Percentiles rank a stretch among this genome's conserved stretches.
Conservation (phyloP, 1,140 invertebrate species). For the Apolygus lucorum region DNA sequence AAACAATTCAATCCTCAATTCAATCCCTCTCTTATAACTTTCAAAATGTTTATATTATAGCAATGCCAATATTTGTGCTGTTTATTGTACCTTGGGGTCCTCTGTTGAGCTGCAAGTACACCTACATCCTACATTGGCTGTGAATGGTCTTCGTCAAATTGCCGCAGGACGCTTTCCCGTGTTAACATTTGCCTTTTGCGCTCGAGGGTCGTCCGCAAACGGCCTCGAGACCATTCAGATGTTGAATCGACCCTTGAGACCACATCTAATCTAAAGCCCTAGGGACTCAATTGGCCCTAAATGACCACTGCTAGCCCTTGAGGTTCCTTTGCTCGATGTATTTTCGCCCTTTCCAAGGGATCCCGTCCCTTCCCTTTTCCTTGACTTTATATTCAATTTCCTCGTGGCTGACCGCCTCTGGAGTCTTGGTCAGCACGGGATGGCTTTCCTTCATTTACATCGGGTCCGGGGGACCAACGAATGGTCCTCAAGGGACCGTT, state of each 20-base stretch:
- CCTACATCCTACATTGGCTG: too few relatives aligned
- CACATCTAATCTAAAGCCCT: not conserved
- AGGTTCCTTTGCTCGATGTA: not conserved
- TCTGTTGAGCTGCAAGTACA: too few relatives aligned
- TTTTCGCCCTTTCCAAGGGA: too few relatives aligned
- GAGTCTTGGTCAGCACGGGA: not conserved
- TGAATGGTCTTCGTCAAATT: too few relatives aligned
- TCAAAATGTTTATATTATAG: too few relatives aligned
- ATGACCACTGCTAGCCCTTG: not conserved
- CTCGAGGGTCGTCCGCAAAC: too few relatives aligned
- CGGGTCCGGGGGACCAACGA: not conserved
- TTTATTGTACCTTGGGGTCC: too few relatives aligned
- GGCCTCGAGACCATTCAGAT: not conserved
- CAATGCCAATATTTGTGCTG: too few relatives aligned
- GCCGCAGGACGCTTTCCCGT: too few relatives aligned
- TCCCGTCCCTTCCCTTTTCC: too few relatives aligned
- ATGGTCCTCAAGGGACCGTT: not conserved
- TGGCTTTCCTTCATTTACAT: not conserved
- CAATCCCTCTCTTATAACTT: too few relatives aligned
- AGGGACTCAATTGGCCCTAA: not conserved
- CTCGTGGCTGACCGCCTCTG: not conserved
- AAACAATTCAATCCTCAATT: too few relatives aligned
- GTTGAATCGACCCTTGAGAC: not conserved
- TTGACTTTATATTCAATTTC: not conserved
- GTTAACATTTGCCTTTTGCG: not conserved